Evolutionary conservation across 2,113 vertebrate genomes (phyloP).

Genomic region (Malurus alboscapulatus): DNA sequence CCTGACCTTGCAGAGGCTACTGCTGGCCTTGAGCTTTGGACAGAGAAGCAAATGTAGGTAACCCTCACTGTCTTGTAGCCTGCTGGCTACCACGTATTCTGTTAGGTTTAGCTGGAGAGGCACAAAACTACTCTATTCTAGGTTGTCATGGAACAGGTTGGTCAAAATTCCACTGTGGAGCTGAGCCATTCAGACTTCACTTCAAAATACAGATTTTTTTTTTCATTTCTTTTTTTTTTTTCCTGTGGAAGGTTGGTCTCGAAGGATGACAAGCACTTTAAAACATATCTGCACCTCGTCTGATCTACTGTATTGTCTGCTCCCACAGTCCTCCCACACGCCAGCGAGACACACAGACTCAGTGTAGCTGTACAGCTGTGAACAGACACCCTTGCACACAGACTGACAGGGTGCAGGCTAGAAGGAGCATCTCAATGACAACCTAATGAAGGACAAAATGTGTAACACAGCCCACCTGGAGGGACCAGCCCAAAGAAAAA

Average conservation of each 20-base stretch:
- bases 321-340: background rate
- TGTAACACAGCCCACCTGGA: background rate
- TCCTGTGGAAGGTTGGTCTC: background rate
- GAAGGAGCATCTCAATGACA: background rate
- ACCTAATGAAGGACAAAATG: background rate
- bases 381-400: background rate
- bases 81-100: background rate
- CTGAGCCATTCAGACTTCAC: background rate
- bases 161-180: background rate
- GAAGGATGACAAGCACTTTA: constrained; percentile 51
- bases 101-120: background rate
- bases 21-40: background rate
- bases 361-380: background rate
- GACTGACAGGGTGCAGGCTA: background rate
- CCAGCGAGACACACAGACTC: background rate
- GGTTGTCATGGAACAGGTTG: background rate
- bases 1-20: background rate
- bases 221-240: background rate
- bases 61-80: background rate
- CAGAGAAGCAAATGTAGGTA: background rate
- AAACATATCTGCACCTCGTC: constrained; percentile 3
- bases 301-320: constrained; percentile 14
- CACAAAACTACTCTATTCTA: background rate
- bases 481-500: background rate
- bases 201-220: background rate